Evolutionary conservation across 2,888 invertebrate species (phyloP), one percentile per base, ranked within the genome.

Genomic region (Oligia strigilis): DNA sequence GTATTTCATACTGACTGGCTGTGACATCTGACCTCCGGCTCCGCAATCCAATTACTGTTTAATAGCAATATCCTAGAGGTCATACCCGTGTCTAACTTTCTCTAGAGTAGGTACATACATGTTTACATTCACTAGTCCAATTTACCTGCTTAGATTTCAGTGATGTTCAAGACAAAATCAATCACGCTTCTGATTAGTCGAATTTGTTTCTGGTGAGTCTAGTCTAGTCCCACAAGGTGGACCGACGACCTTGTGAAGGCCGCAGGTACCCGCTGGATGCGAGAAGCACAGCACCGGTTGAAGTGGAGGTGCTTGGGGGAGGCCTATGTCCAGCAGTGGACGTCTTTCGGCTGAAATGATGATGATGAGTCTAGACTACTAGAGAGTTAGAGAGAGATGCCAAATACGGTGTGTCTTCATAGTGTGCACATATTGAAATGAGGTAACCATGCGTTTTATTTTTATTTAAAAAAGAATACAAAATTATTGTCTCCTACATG

Each of bases 21-120:
- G 29, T 52, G 29, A 60, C 49, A 29, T 23, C 52, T 78, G 60
- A 78, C 79, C 52, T 78, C 2, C 17, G 3, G 3, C 52, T 78
- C 2, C 17, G 3, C 4, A 29, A 40, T 77, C 46, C 0, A n/a
- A n/a, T 58, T n/a, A 77, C 29, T 9, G 1, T 6, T n/a, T 46
- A 13, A 9, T 65, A 19, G 9, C 8, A 11, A 58, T 23, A 36
- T 76, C 23, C 17, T 29, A 29, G 29, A 29, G 29, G 29, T 29
- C 29, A 29, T 29, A 29, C 29, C n/a, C 2, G 29, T 6, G 13
- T 19, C 77, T 17, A 43, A 60, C 78, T 67, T 78, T 78, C 78
- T 78, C 60, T 3, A 23, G 19, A 62, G 60, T n/a, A n/a, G n/a
- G n/a, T 19, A 36, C 36, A 2, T 36, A 36, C 49, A 52, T 6